Base-by-base conservation (phyloP, 2,888 invertebrate species). In the Drosophila birchii region DNA sequence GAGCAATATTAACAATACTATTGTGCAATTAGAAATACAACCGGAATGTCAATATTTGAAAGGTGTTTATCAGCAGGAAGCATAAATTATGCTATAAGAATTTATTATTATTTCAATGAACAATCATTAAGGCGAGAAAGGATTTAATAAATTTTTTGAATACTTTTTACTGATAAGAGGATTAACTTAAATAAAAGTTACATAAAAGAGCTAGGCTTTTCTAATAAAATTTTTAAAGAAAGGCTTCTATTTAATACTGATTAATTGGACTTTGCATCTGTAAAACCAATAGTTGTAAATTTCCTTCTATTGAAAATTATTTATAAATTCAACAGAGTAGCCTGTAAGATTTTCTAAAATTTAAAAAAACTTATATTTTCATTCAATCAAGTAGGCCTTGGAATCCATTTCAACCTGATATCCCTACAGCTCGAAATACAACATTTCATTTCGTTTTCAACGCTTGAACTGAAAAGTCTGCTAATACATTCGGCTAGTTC, bases 21-120 rank as follows among this genome's bases (percentile, higher is more conserved):
- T 29, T 6, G n/a, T 36, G 14, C 63, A 36, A 66, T 63, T 51
- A 51, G 49, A 63, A 63, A 49, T 63, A 38, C 5, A 62, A 36
- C 11, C 18, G 18, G 20, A 51, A 43, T 38, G n/a, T 63, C 14
- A 51, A 64, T 64, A 43, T 29, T 20, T 20, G 16, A 26, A 41
- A 16, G 32, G 12, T 14, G 2, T 16, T 32, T 41, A 29, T 16
- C 4, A 9, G 1, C 14, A 11, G 23, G 1, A 55, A 23, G 39
- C 14, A 49, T 26, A 3, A 34, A 51, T 8, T 8, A 8, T 32
- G 29, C 0, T 14, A 5, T 14, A 8, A 14, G 18, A 32, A 32
- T 4, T 32, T 49, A 32, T 18, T 14, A 49, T 8, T 32, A 29
- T n/a, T n/a, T n/a, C n/a, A n/a, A n/a, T n/a, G n/a, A n/a, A n/a